Conservation (phyloP, 64 coral and sea anemone species). For the Pocillopora verrucosa region DNA sequence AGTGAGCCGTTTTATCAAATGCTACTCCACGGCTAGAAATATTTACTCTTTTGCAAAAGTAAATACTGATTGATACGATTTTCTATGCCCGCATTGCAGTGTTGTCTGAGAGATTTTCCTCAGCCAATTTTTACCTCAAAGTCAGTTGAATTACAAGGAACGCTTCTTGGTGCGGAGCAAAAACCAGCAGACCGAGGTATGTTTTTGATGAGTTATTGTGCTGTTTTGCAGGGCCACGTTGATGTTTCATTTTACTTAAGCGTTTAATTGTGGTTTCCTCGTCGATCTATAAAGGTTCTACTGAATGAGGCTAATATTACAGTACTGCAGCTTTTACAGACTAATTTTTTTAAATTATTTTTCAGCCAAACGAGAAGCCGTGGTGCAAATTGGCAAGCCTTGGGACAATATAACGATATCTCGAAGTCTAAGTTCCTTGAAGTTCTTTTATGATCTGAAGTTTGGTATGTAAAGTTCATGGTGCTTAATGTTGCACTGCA, state of each 20-base stretch:
- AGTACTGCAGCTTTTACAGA: background rate
- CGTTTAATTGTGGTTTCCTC: background rate
- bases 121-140: conserved; percentile 84
- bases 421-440: conserved; percentile 76
- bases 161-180: conserved; percentile 89
- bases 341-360: background rate
- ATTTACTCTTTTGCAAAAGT: background rate
- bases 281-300: background rate
- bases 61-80: background rate
- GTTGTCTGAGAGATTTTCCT: conserved; percentile 83
- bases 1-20: background rate
- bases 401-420: conserved; percentile 78
- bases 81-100: conserved; percentile 40
- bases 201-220: background rate
- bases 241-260: background rate
- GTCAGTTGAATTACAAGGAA: conserved; percentile 72
- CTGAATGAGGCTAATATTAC: background rate
- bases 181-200: conserved; percentile 69
- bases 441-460: conserved; percentile 91
- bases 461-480: conserved; percentile 61
- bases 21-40: background rate
- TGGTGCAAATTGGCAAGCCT: conserved; percentile 65
- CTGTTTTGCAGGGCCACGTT: too few relatives aligned
- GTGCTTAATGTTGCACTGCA: too few relatives aligned
- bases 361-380: conserved; percentile 77